Conservation (phyloP, 2,797 vertebrate species). For the Sebastiscus albofasciatus region DNA sequence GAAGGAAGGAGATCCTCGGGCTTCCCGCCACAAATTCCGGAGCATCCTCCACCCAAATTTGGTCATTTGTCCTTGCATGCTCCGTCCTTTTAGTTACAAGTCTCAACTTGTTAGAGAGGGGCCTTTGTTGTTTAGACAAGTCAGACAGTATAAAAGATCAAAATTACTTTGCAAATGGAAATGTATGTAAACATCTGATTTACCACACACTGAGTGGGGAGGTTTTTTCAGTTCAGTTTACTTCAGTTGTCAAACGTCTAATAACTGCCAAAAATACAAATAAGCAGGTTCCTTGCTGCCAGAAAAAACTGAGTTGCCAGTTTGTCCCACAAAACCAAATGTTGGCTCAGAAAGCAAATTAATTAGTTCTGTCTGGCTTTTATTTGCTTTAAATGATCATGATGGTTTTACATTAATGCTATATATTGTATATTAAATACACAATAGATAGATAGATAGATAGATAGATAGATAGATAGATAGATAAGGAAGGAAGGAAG, state of each 20-base stretch:
- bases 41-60: constrained; percentile 36
- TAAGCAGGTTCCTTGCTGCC: not conserved
- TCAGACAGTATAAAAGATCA: not conserved
- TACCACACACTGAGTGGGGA: not conserved
- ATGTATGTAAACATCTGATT: not conserved
- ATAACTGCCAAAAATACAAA: not conserved
- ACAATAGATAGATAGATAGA: too few species aligned
- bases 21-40: constrained; percentile 19
- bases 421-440: too few species aligned
- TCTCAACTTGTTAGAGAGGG: not conserved
- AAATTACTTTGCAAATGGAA: not conserved
- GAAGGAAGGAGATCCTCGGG: constrained; percentile 51
- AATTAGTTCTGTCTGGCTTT: not conserved
- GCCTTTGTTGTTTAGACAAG: not conserved
- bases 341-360: not conserved
- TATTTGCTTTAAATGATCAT: not conserved
- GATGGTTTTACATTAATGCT: not conserved
- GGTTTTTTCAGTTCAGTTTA: not conserved
- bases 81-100: not conserved
- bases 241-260: not conserved
- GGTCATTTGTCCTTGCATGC: constrained; percentile 2
- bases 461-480: too few species aligned
- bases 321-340: not conserved
- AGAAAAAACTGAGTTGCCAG: not conserved
- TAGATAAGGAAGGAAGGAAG: too few species aligned